A percentile compares a stretch with the other conserved stretches of the same genome.
phyloP scores from a whole-genome alignment of 2,888 invertebrate genomes.

The Cyrtodaria siliqua region DNA sequence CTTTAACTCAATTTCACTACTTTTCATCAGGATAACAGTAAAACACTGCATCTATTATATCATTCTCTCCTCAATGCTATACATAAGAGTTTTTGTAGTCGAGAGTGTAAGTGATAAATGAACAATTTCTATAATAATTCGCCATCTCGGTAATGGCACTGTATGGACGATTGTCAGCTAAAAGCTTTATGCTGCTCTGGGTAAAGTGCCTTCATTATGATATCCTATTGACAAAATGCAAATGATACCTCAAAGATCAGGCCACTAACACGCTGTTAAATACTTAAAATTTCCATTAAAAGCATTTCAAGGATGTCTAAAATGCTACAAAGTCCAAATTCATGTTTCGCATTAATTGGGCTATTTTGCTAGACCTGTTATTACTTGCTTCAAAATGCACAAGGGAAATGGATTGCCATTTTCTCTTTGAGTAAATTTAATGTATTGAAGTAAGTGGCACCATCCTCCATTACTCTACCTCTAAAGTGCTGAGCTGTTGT shows the following conservation, averaged over 20 bases:
- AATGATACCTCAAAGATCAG: constrained; percentile 56
- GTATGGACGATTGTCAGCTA: constrained; percentile 57
- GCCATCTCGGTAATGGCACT: constrained; percentile 40
- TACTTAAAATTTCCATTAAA: constrained; percentile 62
- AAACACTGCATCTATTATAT: too few relatives aligned
- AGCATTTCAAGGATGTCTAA: constrained; percentile 41
- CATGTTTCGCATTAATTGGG: constrained; percentile 60
- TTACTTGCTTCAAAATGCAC: constrained; percentile 22
- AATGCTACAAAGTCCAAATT: constrained; percentile 44
- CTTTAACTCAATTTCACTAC: too few relatives aligned
- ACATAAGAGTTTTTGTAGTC: constrained; percentile 1
- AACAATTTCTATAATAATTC: constrained; percentile 61
- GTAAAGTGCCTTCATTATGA: constrained; percentile 60
- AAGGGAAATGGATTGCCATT: constrained; percentile 37
- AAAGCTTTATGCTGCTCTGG: constrained; percentile 64
- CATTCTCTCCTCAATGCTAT: too few relatives aligned
- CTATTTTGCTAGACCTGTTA: constrained; percentile 30
- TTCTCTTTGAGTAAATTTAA: constrained; percentile 33
- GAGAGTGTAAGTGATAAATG: constrained; percentile 44
- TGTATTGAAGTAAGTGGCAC: constrained; percentile 43
- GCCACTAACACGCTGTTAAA: constrained; percentile 43
- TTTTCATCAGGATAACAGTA: too few relatives aligned
- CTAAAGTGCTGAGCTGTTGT: constrained; percentile 28
- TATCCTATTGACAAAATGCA: constrained; percentile 63
- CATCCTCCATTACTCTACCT: constrained; percentile 38